Evolutionary conservation across 2,797 vertebrate genomes (phyloP), one percentile per base, ranked within the genome.

Genomic region (Cryptoblepharus egeriae): DNA sequence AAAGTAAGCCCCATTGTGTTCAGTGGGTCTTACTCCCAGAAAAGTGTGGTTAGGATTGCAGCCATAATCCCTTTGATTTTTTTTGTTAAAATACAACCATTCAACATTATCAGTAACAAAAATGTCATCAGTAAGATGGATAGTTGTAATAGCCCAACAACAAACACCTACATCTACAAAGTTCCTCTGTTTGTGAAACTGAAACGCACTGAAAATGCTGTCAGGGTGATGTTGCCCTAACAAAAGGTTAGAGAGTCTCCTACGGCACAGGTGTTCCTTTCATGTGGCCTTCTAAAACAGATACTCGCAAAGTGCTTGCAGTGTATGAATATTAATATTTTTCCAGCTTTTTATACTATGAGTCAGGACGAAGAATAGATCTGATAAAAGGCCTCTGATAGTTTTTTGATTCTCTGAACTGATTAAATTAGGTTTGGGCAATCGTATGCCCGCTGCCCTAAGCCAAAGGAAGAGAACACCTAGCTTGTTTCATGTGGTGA

Each of bases 401-500:
- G 52, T 87, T 92, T 42, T 92, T 89, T 0, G 10, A 89, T 91
- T 90, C 77, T 91, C 90, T 90, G 72, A 88, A 89, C 83, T 82
- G 91, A 93, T 92, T 87, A 93, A 93, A 91, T 75, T 39, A 73
- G 76, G 88, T 85, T 90, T 89, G 87, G 85, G 75, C 71, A 88
- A 76, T 74, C 88, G 83, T 61, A 83, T 88, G 91, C 91, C 85
- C 88, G 49, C 30, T 88, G 91, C 90, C 85, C 78, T 89, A 80
- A 88, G 91, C 85, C 83, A 84, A 81, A 73, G 68, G 84, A 91
- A 92, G 76, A 88, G 87, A 91, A 90, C 57, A 91, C 88, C 87
- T 91, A 88, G 91, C 88, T 89, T 91, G 88, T 88, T 92, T 93
- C 93, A 91, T 90, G 91, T 87, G 84, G 88, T 83, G 88, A 92